Evolutionary conservation across 2,797 vertebrate species (phyloP).

Genomic region (Amblyraja radiata): DNA sequence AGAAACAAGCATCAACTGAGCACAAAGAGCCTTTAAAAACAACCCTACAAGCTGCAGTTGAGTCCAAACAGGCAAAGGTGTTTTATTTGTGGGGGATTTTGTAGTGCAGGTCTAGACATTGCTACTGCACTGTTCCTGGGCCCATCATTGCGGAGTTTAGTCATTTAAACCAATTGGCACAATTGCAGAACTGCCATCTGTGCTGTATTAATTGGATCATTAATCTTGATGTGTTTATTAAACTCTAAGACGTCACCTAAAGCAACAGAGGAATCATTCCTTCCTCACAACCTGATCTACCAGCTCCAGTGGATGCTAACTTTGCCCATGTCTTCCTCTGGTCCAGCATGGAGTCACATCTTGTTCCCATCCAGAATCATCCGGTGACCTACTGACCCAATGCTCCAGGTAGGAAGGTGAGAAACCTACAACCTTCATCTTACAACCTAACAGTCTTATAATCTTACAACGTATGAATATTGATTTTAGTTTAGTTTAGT

Average conservation of each 20-base stretch:
- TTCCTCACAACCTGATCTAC: background rate
- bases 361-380: background rate
- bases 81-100: background rate
- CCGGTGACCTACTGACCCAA: background rate
- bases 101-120: slow-evolving; percentile 11
- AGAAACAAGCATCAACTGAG: background rate
- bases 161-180: slow-evolving; percentile 23
- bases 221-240: slow-evolving; percentile 33
- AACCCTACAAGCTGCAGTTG: background rate
- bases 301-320: background rate
- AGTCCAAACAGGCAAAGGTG: background rate
- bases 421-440: no score
- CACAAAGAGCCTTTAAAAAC: background rate
- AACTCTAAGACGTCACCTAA: slow-evolving; percentile 4
- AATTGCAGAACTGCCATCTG: background rate
- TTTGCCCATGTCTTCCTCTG: background rate
- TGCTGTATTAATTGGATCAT: slow-evolving; percentile 29
- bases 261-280: slow-evolving; percentile 13
- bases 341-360: background rate
- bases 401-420: no score
- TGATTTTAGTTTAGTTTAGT: no score
- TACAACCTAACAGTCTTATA: no score
- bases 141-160: slow-evolving; percentile 4
- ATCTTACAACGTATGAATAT: no score
- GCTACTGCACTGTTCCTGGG: background rate